Percentiles rank a stretch among this genome's conserved stretches.
These are phyloP conservation scores for Mythimna impura DNA, from an alignment of 2,888 invertebrate species.

Conservation along the genomic window DNA sequence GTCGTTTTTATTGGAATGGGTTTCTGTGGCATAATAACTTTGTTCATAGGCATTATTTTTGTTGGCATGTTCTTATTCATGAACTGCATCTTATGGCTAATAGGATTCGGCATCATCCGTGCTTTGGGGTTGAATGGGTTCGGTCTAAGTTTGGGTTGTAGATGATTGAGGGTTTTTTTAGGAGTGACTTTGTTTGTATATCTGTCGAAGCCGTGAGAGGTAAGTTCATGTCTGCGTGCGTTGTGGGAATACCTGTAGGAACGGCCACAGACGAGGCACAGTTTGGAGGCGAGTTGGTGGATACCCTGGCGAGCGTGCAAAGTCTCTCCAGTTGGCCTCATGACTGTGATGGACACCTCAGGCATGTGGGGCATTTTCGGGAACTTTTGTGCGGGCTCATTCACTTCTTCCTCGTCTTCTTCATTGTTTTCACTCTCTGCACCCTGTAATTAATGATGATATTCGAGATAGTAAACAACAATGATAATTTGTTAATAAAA, in stretches of 20 bases:
- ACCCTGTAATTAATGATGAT: slow-evolving; percentile 76
- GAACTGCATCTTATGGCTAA: slow-evolving; percentile 86
- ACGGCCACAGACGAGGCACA: slow-evolving; percentile 88
- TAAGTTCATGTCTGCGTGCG: slow-evolving; percentile 87
- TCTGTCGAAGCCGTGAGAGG: slow-evolving; percentile 86
- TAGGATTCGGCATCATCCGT: slow-evolving; percentile 87
- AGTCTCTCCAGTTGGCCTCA: slow-evolving; percentile 86
- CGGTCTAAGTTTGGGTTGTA: slow-evolving; percentile 86
- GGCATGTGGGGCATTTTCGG: slow-evolving; percentile 82
- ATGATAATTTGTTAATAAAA: background rate
- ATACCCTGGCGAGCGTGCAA: slow-evolving; percentile 86
- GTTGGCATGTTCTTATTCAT: slow-evolving; percentile 77
- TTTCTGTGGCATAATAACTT: slow-evolving; percentile 79
- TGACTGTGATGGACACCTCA: slow-evolving; percentile 87
- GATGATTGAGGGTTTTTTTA: slow-evolving; percentile 75
- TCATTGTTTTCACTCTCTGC: slow-evolving; percentile 86
- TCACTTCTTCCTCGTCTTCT: slow-evolving; percentile 80
- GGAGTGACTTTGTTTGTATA: slow-evolving; percentile 86
- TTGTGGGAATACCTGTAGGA: slow-evolving; percentile 89
- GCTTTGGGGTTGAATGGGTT: slow-evolving; percentile 89
- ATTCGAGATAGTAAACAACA: slow-evolving; percentile 20
- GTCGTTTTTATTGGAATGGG: slow-evolving; percentile 82
- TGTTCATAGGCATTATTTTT: slow-evolving; percentile 77
- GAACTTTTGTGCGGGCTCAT: slow-evolving; percentile 69
- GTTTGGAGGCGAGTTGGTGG: slow-evolving; percentile 87